phyloP scores from a whole-genome alignment of 2,113 vertebrate species.

The Mionectes macconnelli region DNA sequence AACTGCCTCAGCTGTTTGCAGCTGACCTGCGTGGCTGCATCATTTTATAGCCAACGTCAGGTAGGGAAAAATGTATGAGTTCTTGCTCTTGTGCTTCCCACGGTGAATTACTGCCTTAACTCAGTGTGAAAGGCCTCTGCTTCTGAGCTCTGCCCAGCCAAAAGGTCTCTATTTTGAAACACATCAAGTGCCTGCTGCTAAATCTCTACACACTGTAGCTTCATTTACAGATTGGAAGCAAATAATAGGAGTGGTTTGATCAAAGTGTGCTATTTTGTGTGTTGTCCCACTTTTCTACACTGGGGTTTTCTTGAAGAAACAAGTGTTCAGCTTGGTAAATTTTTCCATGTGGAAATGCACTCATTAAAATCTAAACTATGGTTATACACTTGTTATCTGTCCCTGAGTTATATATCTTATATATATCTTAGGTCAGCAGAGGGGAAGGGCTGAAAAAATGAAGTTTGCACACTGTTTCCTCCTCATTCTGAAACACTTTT shows the following conservation, averaged over 20 bases:
- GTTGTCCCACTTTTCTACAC: neutral
- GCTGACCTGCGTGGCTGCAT: neutral
- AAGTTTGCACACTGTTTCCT: neutral
- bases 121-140: neutral
- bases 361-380: neutral
- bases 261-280: neutral
- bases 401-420: neutral
- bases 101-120: neutral
- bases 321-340: neutral
- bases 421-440: neutral
- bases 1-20: accelerated
- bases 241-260: neutral
- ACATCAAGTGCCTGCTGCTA: neutral
- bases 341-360: neutral
- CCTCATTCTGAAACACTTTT: neutral
- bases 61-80: neutral
- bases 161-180: neutral
- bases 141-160: neutral
- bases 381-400: neutral
- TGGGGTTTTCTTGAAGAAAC: neutral
- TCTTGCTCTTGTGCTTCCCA: neutral
- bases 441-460: neutral
- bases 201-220: neutral
- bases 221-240: neutral
- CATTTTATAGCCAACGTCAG: neutral